Evolutionary conservation across 2,797 vertebrate genomes (phyloP).

Genomic region (Thunnus albacares): DNA sequence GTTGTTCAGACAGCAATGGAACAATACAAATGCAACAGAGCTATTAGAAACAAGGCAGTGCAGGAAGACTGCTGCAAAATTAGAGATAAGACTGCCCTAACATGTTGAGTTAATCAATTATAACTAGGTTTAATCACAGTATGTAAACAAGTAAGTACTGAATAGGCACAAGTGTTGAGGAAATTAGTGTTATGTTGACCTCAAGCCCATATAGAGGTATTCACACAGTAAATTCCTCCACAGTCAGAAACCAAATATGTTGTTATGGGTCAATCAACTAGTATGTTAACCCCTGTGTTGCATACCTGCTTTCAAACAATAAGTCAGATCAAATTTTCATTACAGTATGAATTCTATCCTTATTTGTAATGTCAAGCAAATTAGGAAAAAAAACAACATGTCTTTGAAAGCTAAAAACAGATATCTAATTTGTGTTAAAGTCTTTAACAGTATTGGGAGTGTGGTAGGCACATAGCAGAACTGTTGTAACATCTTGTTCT

Average conservation of each 20-base stretch:
- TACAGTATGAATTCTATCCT: neutral
- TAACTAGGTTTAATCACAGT: slow-evolving; percentile 58
- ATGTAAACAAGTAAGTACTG: slow-evolving; percentile 46
- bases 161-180: slow-evolving; percentile 27
- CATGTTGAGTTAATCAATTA: slow-evolving; percentile 61
- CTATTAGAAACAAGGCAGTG: slow-evolving; percentile 53
- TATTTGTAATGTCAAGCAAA: neutral
- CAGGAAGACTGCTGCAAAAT: slow-evolving; percentile 48
- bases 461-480: neutral
- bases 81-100: slow-evolving; percentile 54
- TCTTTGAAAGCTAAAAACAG: neutral
- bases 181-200: slow-evolving; percentile 14
- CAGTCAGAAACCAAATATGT: neutral
- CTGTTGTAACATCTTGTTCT: neutral
- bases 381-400: too few relatives aligned
- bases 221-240: neutral
- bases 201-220: neutral
- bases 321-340: too few relatives aligned
- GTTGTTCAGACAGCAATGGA: slow-evolving; percentile 62
- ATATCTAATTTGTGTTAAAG: neutral
- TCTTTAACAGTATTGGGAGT: neutral
- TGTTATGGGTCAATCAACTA: neutral
- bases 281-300: neutral
- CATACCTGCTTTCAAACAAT: neutral
- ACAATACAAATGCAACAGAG: slow-evolving; percentile 66